phyloP scores from a whole-genome alignment of 2,113 vertebrate species.

The Uria lomvia region DNA sequence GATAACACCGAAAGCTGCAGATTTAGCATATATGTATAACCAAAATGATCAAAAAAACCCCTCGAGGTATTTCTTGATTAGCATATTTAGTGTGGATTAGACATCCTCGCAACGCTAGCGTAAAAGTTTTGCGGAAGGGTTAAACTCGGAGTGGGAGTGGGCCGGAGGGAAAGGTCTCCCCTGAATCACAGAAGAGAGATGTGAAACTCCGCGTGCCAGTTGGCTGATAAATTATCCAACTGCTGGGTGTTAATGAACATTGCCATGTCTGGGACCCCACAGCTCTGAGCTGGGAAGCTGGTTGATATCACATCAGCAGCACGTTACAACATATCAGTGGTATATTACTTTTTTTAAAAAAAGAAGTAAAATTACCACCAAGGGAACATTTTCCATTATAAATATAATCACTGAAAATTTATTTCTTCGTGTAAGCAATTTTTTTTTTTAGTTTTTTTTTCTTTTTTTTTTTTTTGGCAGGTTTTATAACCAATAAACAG shows the following conservation, averaged over 20 bases:
- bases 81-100: background rate
- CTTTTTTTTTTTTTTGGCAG: background rate
- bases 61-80: background rate
- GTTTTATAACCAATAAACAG: background rate
- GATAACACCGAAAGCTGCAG: background rate
- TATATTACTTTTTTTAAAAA: background rate
- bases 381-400: background rate
- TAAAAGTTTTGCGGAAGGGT: conserved; percentile 28
- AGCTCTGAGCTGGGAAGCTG: background rate
- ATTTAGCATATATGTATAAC: background rate
- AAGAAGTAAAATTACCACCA: background rate
- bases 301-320: background rate
- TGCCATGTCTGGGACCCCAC: background rate
- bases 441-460: background rate
- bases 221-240: conserved; percentile 11
- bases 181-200: background rate
- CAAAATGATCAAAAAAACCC: background rate
- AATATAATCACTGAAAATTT: background rate
- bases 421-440: background rate
- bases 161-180: background rate
- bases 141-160: background rate
- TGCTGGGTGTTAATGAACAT: background rate
- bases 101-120: accelerated
- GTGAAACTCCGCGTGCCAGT: background rate
- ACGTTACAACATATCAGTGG: background rate